Base-by-base conservation (phyloP, 2,888 invertebrate genomes). In the Pyralis farinalis region DNA sequence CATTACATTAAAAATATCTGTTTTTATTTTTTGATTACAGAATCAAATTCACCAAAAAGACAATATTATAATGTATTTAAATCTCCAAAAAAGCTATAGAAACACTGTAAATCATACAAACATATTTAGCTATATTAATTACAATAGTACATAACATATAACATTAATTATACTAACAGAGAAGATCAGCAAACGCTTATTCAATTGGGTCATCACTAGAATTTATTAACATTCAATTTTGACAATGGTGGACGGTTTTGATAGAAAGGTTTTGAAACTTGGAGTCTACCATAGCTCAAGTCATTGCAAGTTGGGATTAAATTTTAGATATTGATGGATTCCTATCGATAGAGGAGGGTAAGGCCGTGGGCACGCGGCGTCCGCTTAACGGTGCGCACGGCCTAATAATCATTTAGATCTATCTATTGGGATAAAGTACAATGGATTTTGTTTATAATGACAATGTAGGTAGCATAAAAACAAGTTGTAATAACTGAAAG, bases 21-120 rank as follows among this genome's bases (percentile, higher is more conserved):
- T 53, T 62, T 65, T 68, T 58, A 61, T 65, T 59, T 44, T 43
- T 46, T 50, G 44, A 60, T 16, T 4, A 64, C 3, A 60, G 51
- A 72, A 72, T 67, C 45, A 68, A 67, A 65, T 63, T 34, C 49
- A 55, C 51, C 49, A 54, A 53, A 54, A 62, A 69, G 58, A 58
- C 60, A 68, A 66, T 67, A 73, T 61, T 16, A 16, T 16, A 69
- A 65, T 80, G 71, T 79, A 79, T 75, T 76, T 65, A 66, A 70
- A 74, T 61, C 62, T 71, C 64, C 67, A 79, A 73, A 81, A 69
- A 61, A 42, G 68, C 66, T 72, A 80, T 74, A 77, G 70, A 79
- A 80, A 75, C 83, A 84, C 83, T 83, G 83, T 84, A 84, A 72
- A 82, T 55, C 75, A 74, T 83, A 85, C 70, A 84, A 84, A 78